Percentiles rank a stretch among this genome's conserved stretches.
These are phyloP conservation scores for Halcyon smyrnensis DNA, from an alignment of 2,797 vertebrate species.

Conservation along the genomic window DNA sequence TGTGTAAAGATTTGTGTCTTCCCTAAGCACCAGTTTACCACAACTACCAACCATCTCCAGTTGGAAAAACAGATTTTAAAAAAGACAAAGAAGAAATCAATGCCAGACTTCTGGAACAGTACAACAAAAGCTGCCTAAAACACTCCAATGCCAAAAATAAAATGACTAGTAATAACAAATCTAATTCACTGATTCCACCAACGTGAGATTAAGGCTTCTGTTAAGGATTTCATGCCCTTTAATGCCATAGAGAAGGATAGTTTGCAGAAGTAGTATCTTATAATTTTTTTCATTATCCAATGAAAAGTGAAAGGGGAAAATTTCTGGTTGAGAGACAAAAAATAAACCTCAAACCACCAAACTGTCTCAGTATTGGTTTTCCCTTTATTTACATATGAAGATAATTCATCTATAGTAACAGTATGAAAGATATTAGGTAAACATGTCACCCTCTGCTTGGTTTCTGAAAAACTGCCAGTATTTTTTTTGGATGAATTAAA, in stretches of 20 bases:
- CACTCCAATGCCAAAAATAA: neutral
- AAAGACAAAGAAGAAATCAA: neutral
- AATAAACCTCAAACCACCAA: neutral
- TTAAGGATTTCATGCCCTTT: neutral
- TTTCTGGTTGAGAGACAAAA: neutral
- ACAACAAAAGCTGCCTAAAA: neutral
- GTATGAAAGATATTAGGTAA: neutral
- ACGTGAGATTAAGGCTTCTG: neutral
- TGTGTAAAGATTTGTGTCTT: neutral
- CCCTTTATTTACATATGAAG: neutral
- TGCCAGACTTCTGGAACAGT: neutral
- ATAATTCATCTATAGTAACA: neutral
- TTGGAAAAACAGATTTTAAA: neutral
- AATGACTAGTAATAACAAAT: neutral
- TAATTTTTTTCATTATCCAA: neutral
- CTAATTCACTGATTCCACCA: neutral
- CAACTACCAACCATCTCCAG: neutral
- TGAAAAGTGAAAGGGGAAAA: neutral
- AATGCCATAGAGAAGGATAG: neutral
- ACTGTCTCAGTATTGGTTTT: neutral
- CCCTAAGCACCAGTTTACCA: neutral
- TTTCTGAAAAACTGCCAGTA: neutral
- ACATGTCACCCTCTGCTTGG: neutral
- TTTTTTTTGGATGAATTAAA: conserved; percentile 6
- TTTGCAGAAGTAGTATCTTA: neutral